Evolutionary conservation across 1,140 invertebrate genomes (phyloP), one percentile per base, ranked within the genome.

Genomic region (Nebria ingens): DNA sequence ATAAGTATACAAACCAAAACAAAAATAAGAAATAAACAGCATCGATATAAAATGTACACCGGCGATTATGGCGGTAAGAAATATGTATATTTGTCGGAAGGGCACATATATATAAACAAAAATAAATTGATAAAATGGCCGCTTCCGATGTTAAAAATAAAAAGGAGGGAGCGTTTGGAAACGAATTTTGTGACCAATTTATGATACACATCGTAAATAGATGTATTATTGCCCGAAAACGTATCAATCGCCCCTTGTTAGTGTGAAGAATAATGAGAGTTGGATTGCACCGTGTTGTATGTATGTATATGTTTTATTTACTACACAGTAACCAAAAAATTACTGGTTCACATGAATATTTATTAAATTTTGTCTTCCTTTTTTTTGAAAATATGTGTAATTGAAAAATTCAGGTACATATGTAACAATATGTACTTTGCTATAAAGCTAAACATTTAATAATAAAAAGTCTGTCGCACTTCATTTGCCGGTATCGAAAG

Each of bases 371-470:
- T n/a, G n/a, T n/a, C 13, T 29, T 29, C 25, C 4, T 29, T 13
- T 12, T 17, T 45, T 45, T 45, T 9, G 17, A 45, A 45, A 12
- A 17, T 34, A 34, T 34, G 25, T 34, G 15, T 45, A 45, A 45
- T 45, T 45, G 40, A 12, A 45, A 45, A 45, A 45, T 45, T 45
- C 40, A 45, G 40, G 40, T 45, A 45, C 40, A 45, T 45, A 45
- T 45, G 40, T 45, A 45, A 11, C 6, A 45, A 45, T 45, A 45
- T 45, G 40, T 45, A 45, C 40, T 45, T 45, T 45, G 6, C 40
- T 45, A 45, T 45, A 45, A 45, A 45, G 40, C 40, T 45, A 45
- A 45, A 45, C 40, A 45, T 45, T 45, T 45, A n/a, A 45, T 45
- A 45, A 17, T 45, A 45, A 45, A 45, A 45, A 4, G 3, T 17